Evolutionary conservation across 2,113 vertebrate species (phyloP).

Genomic region (Nothobranchius kuhntae): DNA sequence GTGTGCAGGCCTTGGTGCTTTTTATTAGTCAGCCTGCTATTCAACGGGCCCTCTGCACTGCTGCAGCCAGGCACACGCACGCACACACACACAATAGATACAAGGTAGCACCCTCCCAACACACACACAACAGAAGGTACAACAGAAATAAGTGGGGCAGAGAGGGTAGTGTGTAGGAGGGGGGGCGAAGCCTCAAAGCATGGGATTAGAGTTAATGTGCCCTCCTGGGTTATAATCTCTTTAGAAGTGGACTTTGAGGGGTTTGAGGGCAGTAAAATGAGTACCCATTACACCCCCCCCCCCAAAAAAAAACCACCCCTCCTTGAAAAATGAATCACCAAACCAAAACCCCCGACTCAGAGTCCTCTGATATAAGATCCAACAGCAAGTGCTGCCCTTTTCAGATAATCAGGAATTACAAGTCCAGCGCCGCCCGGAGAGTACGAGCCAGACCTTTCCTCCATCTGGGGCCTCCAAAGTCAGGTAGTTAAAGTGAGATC

Average conservation of each 20-base stretch:
- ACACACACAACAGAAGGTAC: slow-evolving; percentile 75
- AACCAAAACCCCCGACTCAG: slow-evolving; percentile 81
- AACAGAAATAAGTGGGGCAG: slow-evolving; percentile 74
- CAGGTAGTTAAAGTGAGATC: slow-evolving; percentile 73
- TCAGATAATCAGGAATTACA: slow-evolving; percentile 84
- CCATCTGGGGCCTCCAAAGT: slow-evolving; percentile 81
- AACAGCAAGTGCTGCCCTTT: slow-evolving; percentile 81
- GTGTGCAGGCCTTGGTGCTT: slow-evolving; percentile 79
- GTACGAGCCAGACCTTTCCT: slow-evolving; percentile 81
- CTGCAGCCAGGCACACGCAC: slow-evolving; percentile 52
- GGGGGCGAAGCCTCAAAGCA: slow-evolving; percentile 81
- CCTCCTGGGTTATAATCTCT: slow-evolving; percentile 86
- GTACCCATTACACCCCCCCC: slow-evolving; percentile 82
- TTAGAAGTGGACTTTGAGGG: slow-evolving; percentile 84
- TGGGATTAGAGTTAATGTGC: slow-evolving; percentile 87
- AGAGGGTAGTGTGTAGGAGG: slow-evolving; percentile 71
- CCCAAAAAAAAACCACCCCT: slow-evolving; percentile 56
- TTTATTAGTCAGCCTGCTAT: slow-evolving; percentile 74
- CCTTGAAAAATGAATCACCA: slow-evolving; percentile 79
- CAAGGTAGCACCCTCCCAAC: slow-evolving; percentile 49
- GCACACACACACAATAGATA: slow-evolving; percentile 66
- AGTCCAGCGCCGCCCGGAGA: slow-evolving; percentile 77
- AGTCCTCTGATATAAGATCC: slow-evolving; percentile 77
- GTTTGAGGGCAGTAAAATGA: slow-evolving; percentile 83
- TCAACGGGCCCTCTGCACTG: slow-evolving; percentile 33